Conservation (phyloP, 2,888 invertebrate species). For the Conomelus anceps region DNA sequence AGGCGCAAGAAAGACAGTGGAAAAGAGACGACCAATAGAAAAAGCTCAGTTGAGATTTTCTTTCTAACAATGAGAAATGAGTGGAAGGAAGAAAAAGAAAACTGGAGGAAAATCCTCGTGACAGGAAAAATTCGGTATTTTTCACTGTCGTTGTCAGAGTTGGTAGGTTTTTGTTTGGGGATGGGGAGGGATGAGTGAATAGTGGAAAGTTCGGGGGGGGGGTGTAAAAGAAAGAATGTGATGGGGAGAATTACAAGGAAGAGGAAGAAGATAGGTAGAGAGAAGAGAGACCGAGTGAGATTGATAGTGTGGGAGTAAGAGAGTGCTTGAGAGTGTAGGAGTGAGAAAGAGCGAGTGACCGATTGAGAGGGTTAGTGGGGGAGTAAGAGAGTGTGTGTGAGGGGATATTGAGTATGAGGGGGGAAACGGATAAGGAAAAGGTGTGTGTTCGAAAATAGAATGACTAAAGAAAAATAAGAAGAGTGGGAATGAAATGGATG, state of each 20-base stretch:
- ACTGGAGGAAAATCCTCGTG: no score
- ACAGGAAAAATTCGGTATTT: background rate
- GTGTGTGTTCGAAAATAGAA: no score
- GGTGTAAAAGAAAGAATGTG: background rate
- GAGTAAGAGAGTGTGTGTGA: no score
- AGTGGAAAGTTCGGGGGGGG: no score
- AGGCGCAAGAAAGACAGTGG: background rate
- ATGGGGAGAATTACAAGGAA: background rate
- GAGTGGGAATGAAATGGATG: no score
- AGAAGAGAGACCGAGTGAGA: background rate
- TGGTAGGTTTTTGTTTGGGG: background rate
- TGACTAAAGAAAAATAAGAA: no score
- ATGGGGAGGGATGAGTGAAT: background rate
- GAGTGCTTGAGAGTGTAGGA: background rate
- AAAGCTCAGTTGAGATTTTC: no score
- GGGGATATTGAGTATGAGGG: no score
- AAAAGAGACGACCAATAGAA: background rate
- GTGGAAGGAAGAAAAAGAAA: background rate
- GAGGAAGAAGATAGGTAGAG: background rate
- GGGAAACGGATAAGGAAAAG: no score
- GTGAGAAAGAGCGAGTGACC: background rate
- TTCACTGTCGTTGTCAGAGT: background rate
- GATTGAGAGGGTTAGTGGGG: no score
- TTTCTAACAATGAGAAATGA: background rate
- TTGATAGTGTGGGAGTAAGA: background rate